Percentiles rank a stretch among this genome's conserved stretches.
Evolutionary conservation across 2,797 vertebrate genomes (phyloP).

Genomic region (Sylvia borin): DNA sequence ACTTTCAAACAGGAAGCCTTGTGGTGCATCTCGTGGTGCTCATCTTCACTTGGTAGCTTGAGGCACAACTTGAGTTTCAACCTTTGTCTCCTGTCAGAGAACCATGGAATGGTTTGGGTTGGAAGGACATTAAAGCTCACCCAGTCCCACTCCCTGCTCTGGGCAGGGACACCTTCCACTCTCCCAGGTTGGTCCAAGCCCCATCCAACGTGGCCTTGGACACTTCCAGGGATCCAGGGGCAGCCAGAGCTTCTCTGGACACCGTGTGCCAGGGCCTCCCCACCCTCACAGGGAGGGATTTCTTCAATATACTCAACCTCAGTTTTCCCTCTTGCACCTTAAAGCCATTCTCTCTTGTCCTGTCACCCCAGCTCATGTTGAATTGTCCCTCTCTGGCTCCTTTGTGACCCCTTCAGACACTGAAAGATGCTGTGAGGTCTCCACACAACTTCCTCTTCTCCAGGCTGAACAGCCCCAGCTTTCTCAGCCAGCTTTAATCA

Average conservation of each 20-base stretch:
- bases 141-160: not conserved
- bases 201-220: rapidly evolving
- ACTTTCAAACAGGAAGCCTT: constrained; percentile 29
- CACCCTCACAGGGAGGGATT: not conserved
- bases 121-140: not conserved
- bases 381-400: not conserved
- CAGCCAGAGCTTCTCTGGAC: not conserved
- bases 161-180: not conserved
- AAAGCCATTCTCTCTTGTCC: not conserved
- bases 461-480: not conserved
- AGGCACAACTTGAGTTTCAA: not conserved
- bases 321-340: not conserved
- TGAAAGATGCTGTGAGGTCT: not conserved
- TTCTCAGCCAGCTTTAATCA: not conserved
- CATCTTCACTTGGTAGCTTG: not conserved
- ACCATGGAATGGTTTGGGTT: not conserved
- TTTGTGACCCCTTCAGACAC: not conserved
- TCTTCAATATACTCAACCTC: not conserved
- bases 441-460: not conserved
- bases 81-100: not conserved
- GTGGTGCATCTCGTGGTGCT: not conserved
- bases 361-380: not conserved
- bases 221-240: not conserved
- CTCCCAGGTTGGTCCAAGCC: rapidly evolving
- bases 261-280: rapidly evolving